phyloP scores from a whole-genome alignment of 1,140 invertebrate species.

The Polypedilum pembai region DNA sequence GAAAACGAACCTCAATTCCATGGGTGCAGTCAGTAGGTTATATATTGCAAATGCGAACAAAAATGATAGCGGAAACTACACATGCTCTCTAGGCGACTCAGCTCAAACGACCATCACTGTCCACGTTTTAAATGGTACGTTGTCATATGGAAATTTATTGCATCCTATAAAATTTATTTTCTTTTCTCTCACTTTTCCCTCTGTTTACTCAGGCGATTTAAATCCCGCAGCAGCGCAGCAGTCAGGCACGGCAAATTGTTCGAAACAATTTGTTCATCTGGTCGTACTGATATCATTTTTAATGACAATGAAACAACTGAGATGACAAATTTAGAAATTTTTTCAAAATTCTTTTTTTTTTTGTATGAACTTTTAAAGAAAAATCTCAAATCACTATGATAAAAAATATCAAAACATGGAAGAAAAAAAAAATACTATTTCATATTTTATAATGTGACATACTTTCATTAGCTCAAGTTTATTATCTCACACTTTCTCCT shows the following conservation, averaged over 20 bases:
- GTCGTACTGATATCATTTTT: neutral
- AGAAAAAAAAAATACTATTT: too few species aligned
- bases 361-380: too few species aligned
- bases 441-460: too few species aligned
- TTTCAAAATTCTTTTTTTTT: too few species aligned
- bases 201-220: slow-evolving; percentile 24
- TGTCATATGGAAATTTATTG: slow-evolving; percentile 15
- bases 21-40: slow-evolving; percentile 66
- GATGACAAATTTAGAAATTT: neutral
- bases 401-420: too few species aligned
- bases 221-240: slow-evolving; percentile 13
- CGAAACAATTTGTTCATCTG: neutral
- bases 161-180: slow-evolving; percentile 26
- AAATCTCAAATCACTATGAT: too few species aligned
- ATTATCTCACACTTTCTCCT: too few species aligned
- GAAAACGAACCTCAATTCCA: slow-evolving; percentile 68
- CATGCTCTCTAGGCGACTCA: slow-evolving; percentile 66
- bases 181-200: neutral
- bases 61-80: slow-evolving; percentile 79
- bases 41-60: slow-evolving; percentile 76
- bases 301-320: neutral
- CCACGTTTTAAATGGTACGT: slow-evolving; percentile 73
- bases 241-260: neutral
- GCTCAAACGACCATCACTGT: slow-evolving; percentile 67
- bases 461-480: too few species aligned